Percentiles rank a stretch among this genome's conserved stretches.
phyloP scores from a whole-genome alignment of 2,888 invertebrate genomes.

The Tetranychus truncatus region DNA sequence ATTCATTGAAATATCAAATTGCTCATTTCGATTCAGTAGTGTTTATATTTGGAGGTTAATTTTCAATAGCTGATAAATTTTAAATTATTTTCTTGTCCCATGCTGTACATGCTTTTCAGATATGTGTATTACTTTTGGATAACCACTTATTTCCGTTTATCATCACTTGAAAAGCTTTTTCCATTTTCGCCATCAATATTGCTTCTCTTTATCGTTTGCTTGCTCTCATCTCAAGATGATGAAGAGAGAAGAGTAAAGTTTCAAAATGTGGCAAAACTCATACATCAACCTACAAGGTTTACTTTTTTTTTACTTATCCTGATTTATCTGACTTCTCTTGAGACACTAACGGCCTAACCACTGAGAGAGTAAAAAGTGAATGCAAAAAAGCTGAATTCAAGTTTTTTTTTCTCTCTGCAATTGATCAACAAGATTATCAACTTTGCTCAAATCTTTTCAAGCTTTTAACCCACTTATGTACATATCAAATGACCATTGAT shows the following conservation, averaged over 20 bases:
- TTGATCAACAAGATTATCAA: too few relatives aligned
- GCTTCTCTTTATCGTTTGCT: neutral
- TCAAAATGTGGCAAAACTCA: neutral
- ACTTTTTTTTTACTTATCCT: neutral
- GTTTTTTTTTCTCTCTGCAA: too few relatives aligned
- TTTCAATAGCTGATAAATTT: neutral
- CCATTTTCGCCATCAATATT: neutral
- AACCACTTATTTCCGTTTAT: neutral
- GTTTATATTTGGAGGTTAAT: neutral
- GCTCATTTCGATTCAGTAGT: too few relatives aligned
- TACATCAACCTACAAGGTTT: neutral
- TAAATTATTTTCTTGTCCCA: neutral
- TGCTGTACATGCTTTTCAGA: neutral
- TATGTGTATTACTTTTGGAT: neutral
- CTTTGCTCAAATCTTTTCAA: too few relatives aligned
- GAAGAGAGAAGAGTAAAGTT: neutral
- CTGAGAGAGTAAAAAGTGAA: neutral
- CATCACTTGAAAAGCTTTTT: neutral
- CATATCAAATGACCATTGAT: too few relatives aligned
- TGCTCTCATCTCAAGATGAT: neutral
- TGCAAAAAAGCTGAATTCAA: neutral
- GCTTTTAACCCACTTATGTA: too few relatives aligned
- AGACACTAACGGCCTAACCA: neutral
- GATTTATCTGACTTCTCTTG: neutral
- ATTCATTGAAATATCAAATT: too few relatives aligned